A percentile compares a stretch with the other conserved stretches of the same genome.
phyloP scores from a whole-genome alignment of 2,888 invertebrate species.

The Drosophila ochracea region DNA sequence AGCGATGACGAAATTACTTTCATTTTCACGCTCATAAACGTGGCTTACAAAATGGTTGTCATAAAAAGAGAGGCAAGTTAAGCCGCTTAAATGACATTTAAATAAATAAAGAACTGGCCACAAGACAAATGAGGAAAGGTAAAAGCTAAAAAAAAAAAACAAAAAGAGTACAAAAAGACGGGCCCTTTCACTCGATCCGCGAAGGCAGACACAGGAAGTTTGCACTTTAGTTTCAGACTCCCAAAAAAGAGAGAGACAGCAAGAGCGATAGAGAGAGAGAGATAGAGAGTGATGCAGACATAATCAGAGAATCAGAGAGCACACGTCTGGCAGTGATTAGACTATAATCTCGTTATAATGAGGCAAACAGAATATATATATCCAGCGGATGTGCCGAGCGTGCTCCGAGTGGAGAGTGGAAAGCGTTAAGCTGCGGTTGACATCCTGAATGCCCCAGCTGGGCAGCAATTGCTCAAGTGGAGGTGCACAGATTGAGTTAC shows the following conservation, averaged over 20 bases:
- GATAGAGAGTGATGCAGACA: conserved; percentile 8
- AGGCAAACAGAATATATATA: conserved; percentile 56
- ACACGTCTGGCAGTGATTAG: conserved; percentile 72
- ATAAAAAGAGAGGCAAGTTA: conserved; percentile 66
- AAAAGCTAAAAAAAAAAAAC: conserved; percentile 17
- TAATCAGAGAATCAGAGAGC: conserved; percentile 31
- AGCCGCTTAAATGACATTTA: conserved; percentile 80
- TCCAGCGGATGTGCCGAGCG: conserved; percentile 72
- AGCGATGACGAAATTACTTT: conserved; percentile 73
- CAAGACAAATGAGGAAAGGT: conserved; percentile 62
- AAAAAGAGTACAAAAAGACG: conserved; percentile 14
- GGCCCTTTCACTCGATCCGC: conserved; percentile 64
- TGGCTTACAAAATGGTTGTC: conserved; percentile 61
- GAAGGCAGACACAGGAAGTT: conserved; percentile 67
- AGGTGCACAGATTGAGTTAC: conserved; percentile 66
- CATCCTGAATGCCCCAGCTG: conserved; percentile 78
- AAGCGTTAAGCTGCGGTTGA: conserved; percentile 69
- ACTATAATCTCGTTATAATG: conserved; percentile 76
- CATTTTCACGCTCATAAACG: conserved; percentile 75
- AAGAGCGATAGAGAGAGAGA: conserved; percentile 10
- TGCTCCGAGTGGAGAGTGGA: conserved; percentile 48
- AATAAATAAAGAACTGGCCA: conserved; percentile 62
- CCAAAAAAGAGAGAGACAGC: conserved; percentile 8
- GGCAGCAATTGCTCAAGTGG: conserved; percentile 58
- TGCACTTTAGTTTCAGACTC: conserved; percentile 58